Conservation (phyloP, 2,113 vertebrate species). For the Istiophorus platypterus region DNA sequence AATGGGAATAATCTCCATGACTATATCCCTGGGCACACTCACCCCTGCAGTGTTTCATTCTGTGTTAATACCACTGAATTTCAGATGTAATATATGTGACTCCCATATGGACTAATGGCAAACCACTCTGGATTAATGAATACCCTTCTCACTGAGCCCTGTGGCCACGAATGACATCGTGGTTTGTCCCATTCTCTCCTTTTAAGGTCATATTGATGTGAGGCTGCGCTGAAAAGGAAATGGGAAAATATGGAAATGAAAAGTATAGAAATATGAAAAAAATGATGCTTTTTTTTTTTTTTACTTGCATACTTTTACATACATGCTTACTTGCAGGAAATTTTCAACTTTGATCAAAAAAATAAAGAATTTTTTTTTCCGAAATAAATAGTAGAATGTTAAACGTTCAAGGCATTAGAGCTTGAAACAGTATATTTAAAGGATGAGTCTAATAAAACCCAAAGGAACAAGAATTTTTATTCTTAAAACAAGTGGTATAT, state of each 20-base stretch:
- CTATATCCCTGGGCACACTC: constrained; percentile 32
- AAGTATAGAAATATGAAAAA: too few relatives aligned
- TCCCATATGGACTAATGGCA: constrained; percentile 42
- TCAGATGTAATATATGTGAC: constrained; percentile 55
- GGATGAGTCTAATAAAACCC: constrained; percentile 1
- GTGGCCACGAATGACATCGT: constrained; percentile 57
- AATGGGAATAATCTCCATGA: constrained; percentile 56
- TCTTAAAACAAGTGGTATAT: constrained; percentile 56
- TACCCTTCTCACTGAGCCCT: constrained; percentile 39
- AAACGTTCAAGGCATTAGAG: neutral
- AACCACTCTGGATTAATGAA: constrained; percentile 51
- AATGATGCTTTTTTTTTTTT: too few relatives aligned
- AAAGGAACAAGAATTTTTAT: neutral
- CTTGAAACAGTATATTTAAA: neutral
- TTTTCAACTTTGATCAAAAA: too few relatives aligned
- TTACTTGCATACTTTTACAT: too few relatives aligned
- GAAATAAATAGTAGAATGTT: neutral
- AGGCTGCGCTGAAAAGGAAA: constrained; percentile 31
- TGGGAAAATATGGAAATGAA: neutral
- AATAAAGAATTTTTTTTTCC: neutral
- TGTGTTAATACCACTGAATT: constrained; percentile 69
- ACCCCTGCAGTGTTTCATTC: constrained; percentile 18
- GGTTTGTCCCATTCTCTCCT: constrained; percentile 41
- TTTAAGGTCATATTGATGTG: constrained; percentile 63
- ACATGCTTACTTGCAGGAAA: too few relatives aligned